Evolutionary conservation across 2,888 invertebrate genomes (phyloP).

Genomic region (Aphidoletes aphidimyza): DNA sequence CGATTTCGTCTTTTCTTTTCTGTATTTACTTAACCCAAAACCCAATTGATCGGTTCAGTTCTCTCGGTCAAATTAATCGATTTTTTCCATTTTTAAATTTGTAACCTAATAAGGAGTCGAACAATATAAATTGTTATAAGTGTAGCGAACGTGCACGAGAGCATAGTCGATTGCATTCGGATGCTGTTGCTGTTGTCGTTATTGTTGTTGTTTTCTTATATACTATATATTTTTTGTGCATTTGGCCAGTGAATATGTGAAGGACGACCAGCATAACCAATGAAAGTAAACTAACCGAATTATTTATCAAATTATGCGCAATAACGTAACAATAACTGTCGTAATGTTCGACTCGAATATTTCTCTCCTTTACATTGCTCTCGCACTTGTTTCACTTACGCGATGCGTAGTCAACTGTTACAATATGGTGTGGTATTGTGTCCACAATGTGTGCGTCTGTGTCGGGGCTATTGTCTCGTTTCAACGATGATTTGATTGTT

Average conservation of each 20-base stretch:
- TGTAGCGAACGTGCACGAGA: no score
- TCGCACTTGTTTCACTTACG: neutral
- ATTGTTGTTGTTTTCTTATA: neutral
- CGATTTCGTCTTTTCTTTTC: no score
- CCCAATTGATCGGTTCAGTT: neutral
- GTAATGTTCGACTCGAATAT: no score
- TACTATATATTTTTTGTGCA: neutral
- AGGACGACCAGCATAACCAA: neutral
- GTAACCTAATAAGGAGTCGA: constrained; percentile 13
- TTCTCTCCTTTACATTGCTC: neutral
- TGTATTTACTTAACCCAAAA: neutral
- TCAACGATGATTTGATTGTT: neutral
- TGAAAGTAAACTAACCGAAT: neutral
- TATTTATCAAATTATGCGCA: constrained; percentile 3
- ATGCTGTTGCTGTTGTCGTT: no score
- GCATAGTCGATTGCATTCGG: no score
- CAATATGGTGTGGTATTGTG: no score
- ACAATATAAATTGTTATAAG: neutral
- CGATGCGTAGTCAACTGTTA: no score
- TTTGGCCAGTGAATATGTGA: neutral
- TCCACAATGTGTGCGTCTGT: no score
- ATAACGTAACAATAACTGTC: neutral
- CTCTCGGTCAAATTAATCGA: neutral
- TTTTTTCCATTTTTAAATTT: neutral
- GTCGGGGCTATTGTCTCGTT: neutral